Percentiles rank a stretch among this genome's conserved stretches.
Conservation (phyloP, 2,113 vertebrate genomes). For the Erythrocercus mccallii region DNA sequence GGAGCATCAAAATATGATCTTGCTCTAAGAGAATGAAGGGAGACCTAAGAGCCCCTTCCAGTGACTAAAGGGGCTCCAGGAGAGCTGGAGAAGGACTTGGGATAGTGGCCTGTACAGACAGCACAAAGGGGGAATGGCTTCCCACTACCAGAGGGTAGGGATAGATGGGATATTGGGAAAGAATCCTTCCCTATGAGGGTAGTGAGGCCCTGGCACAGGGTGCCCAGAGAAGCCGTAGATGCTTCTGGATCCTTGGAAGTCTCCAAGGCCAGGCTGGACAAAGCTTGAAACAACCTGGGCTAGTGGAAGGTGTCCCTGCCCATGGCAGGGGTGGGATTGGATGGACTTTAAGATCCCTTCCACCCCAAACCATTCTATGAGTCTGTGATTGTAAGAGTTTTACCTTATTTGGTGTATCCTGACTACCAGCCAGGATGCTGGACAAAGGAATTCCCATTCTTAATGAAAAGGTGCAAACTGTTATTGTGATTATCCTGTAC, state of each 20-base stretch:
- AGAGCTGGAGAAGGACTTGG: not conserved
- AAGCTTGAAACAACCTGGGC: rapidly evolving
- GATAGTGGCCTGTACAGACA: not conserved
- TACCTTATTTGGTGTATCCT: not conserved
- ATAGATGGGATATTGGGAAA: not conserved
- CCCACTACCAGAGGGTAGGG: not conserved
- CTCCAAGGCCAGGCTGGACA: rapidly evolving
- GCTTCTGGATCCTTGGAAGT: not conserved
- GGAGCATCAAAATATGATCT: not conserved
- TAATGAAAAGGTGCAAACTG: not conserved
- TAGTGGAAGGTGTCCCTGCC: not conserved
- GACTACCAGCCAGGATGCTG: not conserved
- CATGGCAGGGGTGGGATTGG: not conserved
- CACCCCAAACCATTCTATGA: not conserved
- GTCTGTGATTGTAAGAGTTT: not conserved
- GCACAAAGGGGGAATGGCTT: not conserved
- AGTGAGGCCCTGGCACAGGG: not conserved
- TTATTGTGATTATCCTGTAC: conserved; percentile 22
- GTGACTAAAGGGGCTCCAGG: not conserved
- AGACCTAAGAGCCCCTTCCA: not conserved
- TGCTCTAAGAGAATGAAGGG: not conserved
- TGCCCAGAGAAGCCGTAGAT: not conserved
- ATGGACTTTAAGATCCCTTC: not conserved
- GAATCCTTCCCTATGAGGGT: rapidly evolving
- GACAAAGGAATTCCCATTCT: not conserved